These are phyloP conservation scores for Eriocheir sinensis DNA, from an alignment of 1,140 invertebrate species.

Conservation along the genomic window DNA sequence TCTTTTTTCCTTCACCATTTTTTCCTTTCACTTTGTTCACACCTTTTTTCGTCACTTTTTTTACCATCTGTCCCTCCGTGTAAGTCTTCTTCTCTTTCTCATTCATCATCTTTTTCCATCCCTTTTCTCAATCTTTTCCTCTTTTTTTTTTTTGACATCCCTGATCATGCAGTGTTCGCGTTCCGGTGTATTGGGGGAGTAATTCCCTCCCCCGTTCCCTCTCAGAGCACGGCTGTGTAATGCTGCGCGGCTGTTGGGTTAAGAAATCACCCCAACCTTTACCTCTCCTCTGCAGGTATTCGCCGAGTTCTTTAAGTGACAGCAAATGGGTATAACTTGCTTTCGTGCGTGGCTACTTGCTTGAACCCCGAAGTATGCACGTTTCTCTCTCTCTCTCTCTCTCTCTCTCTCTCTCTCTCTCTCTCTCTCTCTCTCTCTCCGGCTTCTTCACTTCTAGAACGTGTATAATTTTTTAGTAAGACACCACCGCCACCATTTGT, in stretches of 20 bases:
- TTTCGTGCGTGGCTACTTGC: too few species aligned
- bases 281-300: too few species aligned
- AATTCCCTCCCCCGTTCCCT: neutral
- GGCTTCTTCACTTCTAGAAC: neutral
- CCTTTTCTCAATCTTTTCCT: neutral
- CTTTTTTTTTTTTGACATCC: neutral
- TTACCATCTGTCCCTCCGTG: neutral
- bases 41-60: neutral
- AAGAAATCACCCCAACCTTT: too few species aligned
- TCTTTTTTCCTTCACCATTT: too few species aligned
- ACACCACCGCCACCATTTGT: neutral
- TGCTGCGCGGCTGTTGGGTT: too few species aligned
- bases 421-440: neutral
- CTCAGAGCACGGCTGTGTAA: too few species aligned
- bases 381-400: constrained; percentile 33
- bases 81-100: neutral
- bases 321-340: too few species aligned
- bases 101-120: neutral
- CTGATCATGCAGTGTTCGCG: too few species aligned
- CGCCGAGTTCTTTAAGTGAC: too few species aligned
- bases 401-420: neutral
- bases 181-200: too few species aligned
- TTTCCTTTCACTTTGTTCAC: neutral
- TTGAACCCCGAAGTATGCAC: too few species aligned
- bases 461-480: neutral